Conservation (phyloP, 2,888 invertebrate species). For the Pyrgus malvae region DNA sequence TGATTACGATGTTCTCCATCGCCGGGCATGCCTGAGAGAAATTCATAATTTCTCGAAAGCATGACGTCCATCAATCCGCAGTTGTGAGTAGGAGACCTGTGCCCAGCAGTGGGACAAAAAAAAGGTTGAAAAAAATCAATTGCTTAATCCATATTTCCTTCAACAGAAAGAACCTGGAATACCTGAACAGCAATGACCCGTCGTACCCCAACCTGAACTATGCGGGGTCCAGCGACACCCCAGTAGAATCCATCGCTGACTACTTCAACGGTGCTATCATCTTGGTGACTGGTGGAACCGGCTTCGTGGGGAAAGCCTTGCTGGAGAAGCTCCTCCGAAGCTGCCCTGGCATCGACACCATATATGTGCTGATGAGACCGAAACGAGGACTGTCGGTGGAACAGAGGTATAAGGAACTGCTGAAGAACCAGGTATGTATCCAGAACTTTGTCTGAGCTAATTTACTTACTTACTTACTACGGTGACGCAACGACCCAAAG, state of each 20-base stretch:
- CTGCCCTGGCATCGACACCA: slow-evolving; percentile 88
- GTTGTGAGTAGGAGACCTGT: no score
- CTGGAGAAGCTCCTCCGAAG: slow-evolving; percentile 95
- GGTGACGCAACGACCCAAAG: no score
- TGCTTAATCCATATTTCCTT: no score
- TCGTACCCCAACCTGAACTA: slow-evolving; percentile 52
- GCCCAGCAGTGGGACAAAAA: no score
- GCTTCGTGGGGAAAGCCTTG: slow-evolving; percentile 97
- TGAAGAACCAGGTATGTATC: slow-evolving; percentile 83
- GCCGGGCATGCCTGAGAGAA: no score
- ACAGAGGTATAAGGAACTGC: slow-evolving; percentile 86
- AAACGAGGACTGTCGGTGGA: slow-evolving; percentile 87
- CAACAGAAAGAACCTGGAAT: slow-evolving; percentile 56
- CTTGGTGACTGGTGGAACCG: slow-evolving; percentile 83
- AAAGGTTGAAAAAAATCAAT: no score
- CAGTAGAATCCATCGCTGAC: slow-evolving; percentile 59
- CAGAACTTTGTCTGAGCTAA: no score
- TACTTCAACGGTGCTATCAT: slow-evolving; percentile 80
- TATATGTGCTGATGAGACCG: slow-evolving; percentile 91
- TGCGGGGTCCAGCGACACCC: slow-evolving; percentile 24
- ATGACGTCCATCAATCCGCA: no score
- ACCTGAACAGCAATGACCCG: slow-evolving; percentile 64
- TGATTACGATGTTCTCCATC: no score
- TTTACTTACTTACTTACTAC: no score
- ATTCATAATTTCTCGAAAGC: no score